A percentile compares a stretch with the other conserved stretches of the same genome.
These are phyloP conservation scores for Silvanus unidentatus DNA, from an alignment of 2,888 invertebrate species.

Conservation along the genomic window DNA sequence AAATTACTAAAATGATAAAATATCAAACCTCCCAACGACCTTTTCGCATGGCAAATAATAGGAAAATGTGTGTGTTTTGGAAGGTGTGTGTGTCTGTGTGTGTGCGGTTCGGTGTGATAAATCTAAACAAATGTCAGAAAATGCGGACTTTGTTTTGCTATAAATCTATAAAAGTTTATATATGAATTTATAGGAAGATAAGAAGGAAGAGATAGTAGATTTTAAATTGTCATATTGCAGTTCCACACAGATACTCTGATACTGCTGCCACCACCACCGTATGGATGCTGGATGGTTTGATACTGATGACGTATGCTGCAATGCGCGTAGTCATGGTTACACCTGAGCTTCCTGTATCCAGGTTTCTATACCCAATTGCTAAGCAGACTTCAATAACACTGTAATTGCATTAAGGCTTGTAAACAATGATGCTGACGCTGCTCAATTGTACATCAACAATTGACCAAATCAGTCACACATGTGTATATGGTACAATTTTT, in stretches of 20 bases:
- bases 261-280: no score
- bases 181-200: conserved; percentile 31
- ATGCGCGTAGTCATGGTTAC: conserved; percentile 23
- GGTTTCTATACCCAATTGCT: conserved; percentile 1
- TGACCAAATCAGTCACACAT: not conserved
- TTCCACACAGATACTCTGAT: conserved; percentile 13
- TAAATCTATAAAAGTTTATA: conserved; percentile 34
- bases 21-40: no score
- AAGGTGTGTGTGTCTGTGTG: no score
- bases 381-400: conserved; percentile 27
- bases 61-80: no score
- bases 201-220: conserved; percentile 34
- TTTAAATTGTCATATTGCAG: conserved; percentile 36
- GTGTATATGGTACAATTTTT: not conserved
- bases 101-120: conserved; percentile 24
- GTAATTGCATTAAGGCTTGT: conserved; percentile 34
- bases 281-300: not conserved
- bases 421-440: conserved; percentile 33
- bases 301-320: conserved; percentile 28
- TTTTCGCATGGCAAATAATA: no score
- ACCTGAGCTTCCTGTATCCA: conserved; percentile 16
- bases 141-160: conserved; percentile 31
- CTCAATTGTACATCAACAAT: conserved; percentile 21
- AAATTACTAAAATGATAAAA: no score
- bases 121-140: conserved; percentile 37